phyloP scores from a whole-genome alignment of 1,140 invertebrate species.

The Teleopsis dalmanni region DNA sequence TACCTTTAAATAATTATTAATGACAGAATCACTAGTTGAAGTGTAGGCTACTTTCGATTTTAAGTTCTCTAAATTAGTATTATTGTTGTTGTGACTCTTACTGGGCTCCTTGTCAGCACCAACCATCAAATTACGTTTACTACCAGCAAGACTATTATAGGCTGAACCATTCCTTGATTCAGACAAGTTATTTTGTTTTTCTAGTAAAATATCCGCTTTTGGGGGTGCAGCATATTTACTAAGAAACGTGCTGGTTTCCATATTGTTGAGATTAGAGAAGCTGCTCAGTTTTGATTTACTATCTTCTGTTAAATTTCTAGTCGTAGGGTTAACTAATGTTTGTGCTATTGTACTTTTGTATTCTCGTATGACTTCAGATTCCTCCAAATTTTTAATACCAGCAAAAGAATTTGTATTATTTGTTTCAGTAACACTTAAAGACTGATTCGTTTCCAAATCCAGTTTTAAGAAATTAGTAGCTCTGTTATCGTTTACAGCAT shows the following conservation, averaged over 20 bases:
- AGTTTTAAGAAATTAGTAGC: too few relatives aligned
- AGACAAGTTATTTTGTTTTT: slow-evolving; percentile 36
- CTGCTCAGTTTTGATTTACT: not conserved
- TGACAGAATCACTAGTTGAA: slow-evolving; percentile 24
- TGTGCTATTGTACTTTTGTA: slow-evolving; percentile 30
- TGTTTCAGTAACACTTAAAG: too few relatives aligned
- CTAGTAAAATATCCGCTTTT: not conserved
- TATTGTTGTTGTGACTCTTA: too few relatives aligned
- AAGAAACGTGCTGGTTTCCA: slow-evolving; percentile 31
- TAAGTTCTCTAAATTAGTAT: slow-evolving; percentile 8
- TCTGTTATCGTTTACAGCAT: slow-evolving; percentile 10
- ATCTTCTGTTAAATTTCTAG: slow-evolving; percentile 13
- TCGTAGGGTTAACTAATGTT: slow-evolving; percentile 12
- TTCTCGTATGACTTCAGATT: slow-evolving; percentile 33
- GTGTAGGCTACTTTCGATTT: not conserved
- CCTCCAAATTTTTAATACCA: too few relatives aligned
- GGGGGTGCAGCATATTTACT: slow-evolving; percentile 22
- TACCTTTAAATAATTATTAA: slow-evolving; percentile 36
- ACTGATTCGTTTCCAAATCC: too few relatives aligned
- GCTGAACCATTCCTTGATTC: slow-evolving; percentile 21
- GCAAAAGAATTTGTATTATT: too few relatives aligned
- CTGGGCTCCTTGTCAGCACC: slow-evolving; percentile 19
- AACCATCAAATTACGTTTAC: slow-evolving; percentile 22
- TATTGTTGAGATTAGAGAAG: slow-evolving; percentile 20
- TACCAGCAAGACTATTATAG: not conserved